Evolutionary conservation across 2,797 vertebrate species (phyloP), one percentile per base, ranked within the genome.

Genomic region (Xenops minutus): DNA sequence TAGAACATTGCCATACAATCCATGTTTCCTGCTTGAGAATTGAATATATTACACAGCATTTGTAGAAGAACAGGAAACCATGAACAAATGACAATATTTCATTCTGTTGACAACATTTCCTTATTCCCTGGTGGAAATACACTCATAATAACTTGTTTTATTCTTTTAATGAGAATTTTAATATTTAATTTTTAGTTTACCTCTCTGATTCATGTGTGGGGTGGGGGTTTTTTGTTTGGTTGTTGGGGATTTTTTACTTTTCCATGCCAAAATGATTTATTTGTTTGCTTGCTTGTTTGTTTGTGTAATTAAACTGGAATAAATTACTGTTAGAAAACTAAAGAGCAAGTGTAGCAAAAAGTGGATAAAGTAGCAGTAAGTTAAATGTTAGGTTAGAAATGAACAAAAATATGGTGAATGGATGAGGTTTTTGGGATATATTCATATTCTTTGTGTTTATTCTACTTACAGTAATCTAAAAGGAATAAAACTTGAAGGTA

Each of bases 221-320:
- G 11, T 36, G 30, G 44, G 7, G 4, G 0, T 48, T 62, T 56
- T 44, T 58, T 76, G 8, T 54, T 61, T 67, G 2, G 37, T 43
- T 67, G 21, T 36, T 56, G 52, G 16, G 37, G 7, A 1, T 0
- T 36, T 68, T 63, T 67, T 4, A 21, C 4, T 30, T 82, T 87
- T 73, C 36, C 18, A 37, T 71, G 91, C 29, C 89, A 94, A 83
- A 87, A 83, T 95, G 89, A 96, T 96, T 95, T 95, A 89, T 96
- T 93, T 93, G 62, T 72, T 96, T 95, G 23, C 37, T 80, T 92
- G 26, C 34, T 95, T 90, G 64, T 74, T 95, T 88, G 43, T 58
- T 93, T 94, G 34, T 82, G 56, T 87, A 93, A 95, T 95, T 96
- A 91, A 94, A 87, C 19, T 73, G 44, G 37, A 96, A 93, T 93